Evolutionary conservation across 2,113 vertebrate genomes (phyloP).

Genomic region (Corythaixoides concolor): DNA sequence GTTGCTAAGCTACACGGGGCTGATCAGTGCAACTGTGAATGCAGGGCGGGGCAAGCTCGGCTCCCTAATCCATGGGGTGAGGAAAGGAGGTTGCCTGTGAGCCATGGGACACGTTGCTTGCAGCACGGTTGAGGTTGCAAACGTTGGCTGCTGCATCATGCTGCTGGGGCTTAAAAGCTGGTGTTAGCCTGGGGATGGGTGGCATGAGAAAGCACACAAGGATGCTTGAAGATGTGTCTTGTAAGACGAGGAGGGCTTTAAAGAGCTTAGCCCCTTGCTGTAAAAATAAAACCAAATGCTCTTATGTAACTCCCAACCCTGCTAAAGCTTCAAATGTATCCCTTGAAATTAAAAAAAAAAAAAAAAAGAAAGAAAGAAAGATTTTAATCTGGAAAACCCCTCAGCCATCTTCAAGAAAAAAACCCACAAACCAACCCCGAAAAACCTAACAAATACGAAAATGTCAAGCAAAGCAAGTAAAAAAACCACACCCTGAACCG

Average conservation of each 20-base stretch:
- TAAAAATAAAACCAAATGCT: not conserved
- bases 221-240: not conserved
- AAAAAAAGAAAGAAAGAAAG: not conserved
- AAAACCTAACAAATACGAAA: not conserved
- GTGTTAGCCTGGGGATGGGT: not conserved
- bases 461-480: not conserved
- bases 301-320: not conserved
- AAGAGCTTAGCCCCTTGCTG: not conserved
- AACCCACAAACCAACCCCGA: not conserved
- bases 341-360: not conserved
- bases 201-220: not conserved
- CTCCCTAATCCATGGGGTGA: not conserved
- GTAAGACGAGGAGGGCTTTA: not conserved
- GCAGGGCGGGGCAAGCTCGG: not conserved
- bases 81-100: not conserved
- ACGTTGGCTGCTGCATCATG: rapidly evolving
- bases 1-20: not conserved
- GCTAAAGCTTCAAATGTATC: not conserved
- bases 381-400: not conserved
- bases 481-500: not conserved
- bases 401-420: not conserved
- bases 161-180: not conserved
- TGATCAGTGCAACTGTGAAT: rapidly evolving
- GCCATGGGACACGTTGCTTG: rapidly evolving
- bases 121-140: not conserved